These are phyloP conservation scores for Notolabrus celidotus DNA, from an alignment of 2,797 vertebrate species.

Conservation along the genomic window DNA sequence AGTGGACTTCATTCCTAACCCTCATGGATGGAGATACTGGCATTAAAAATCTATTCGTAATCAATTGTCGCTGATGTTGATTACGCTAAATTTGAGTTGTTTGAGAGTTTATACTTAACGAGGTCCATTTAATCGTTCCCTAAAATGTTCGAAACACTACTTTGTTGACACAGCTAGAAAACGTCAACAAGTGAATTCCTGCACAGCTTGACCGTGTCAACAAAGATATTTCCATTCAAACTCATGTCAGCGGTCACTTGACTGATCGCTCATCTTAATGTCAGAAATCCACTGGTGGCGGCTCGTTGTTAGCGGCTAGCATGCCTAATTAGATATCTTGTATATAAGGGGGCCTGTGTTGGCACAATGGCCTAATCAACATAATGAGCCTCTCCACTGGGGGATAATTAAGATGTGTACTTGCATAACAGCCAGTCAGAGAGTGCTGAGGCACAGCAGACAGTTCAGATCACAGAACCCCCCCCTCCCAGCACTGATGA, in stretches of 20 bases:
- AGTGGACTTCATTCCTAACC: too few species aligned
- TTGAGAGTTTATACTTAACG: neutral
- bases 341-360: constrained; percentile 68
- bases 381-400: constrained; percentile 78
- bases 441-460: constrained; percentile 51
- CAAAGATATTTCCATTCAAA: constrained; percentile 47
- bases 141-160: neutral
- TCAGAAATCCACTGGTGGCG: constrained; percentile 64
- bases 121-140: neutral
- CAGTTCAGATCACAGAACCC: constrained; percentile 57
- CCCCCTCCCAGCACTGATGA: constrained; percentile 42
- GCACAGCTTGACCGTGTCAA: constrained; percentile 46
- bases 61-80: too few species aligned
- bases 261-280: constrained; percentile 53
- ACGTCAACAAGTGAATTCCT: constrained; percentile 28
- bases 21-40: too few species aligned
- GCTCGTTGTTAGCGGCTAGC: constrained; percentile 68
- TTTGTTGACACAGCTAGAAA: neutral
- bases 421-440: constrained; percentile 72
- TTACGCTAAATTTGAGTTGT: too few species aligned
- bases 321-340: constrained; percentile 80
- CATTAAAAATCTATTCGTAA: too few species aligned
- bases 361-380: constrained; percentile 79
- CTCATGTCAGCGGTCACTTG: constrained; percentile 53
- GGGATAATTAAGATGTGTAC: constrained; percentile 80